Evolutionary conservation across 2,888 invertebrate genomes (phyloP).

Genomic region (Aproaerema taeniolella): DNA sequence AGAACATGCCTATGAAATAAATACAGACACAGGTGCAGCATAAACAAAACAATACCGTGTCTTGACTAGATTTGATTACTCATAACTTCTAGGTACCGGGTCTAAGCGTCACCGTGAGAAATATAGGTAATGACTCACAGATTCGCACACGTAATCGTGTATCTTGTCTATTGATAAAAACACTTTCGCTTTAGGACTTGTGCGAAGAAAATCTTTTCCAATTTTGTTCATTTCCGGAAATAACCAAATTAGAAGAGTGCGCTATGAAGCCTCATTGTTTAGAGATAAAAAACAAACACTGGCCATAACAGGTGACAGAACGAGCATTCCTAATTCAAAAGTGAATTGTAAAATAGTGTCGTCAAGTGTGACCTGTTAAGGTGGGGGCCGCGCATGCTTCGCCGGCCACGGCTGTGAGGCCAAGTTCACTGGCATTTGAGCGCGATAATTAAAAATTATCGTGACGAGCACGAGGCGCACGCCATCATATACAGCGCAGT

Average conservation of each 20-base stretch:
- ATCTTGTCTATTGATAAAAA: too few relatives aligned
- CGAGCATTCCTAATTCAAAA: neutral
- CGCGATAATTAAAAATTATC: constrained; percentile 76
- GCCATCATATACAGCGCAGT: constrained; percentile 57
- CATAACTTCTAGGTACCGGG: constrained; percentile 12
- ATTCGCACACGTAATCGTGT: constrained; percentile 28
- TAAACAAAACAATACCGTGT: constrained; percentile 1
- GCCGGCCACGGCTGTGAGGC: constrained; percentile 60
- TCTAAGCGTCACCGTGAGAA: constrained; percentile 32
- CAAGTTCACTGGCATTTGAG: constrained; percentile 77
- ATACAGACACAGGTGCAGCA: constrained; percentile 1
- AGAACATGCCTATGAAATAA: neutral
- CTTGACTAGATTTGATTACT: constrained; percentile 14
- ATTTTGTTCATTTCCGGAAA: too few relatives aligned
- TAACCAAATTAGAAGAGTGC: too few relatives aligned
- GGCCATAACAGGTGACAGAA: constrained; percentile 13
- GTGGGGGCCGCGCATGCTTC: constrained; percentile 51
- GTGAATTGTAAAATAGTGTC: constrained; percentile 40
- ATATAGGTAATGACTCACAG: constrained; percentile 57
- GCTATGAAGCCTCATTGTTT: too few relatives aligned
- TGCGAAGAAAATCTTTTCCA: too few relatives aligned
- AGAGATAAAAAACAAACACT: too few relatives aligned
- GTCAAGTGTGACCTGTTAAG: constrained; percentile 66
- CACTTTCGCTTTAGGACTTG: too few relatives aligned
- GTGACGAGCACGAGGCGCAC: constrained; percentile 68